phyloP scores from a whole-genome alignment of 2,113 vertebrate species.

The Casuarius casuarius region DNA sequence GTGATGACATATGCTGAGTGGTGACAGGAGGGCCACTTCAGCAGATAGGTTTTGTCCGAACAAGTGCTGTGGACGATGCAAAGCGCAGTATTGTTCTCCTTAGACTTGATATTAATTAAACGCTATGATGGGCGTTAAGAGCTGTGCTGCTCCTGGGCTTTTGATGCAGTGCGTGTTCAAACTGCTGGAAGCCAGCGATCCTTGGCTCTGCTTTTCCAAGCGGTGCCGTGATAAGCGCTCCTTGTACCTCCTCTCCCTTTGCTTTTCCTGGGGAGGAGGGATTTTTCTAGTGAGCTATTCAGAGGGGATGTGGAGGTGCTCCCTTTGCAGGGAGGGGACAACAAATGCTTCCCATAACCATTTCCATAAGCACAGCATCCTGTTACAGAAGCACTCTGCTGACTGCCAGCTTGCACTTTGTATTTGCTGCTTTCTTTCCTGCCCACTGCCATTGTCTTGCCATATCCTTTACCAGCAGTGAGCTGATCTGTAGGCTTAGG shows the following conservation, averaged over 20 bases:
- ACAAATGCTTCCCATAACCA: neutral
- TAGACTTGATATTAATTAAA: neutral
- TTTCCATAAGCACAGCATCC: neutral
- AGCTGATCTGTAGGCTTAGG: neutral
- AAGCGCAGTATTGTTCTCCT: neutral
- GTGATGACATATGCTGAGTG: fast-evolving
- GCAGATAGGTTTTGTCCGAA: neutral
- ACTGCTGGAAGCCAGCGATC: conserved; percentile 27
- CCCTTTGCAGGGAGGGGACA: fast-evolving
- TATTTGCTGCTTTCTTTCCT: neutral
- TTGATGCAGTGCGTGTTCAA: neutral
- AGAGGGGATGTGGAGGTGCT: neutral
- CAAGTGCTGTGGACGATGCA: neutral
- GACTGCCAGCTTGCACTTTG: neutral
- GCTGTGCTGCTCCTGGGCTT: neutral
- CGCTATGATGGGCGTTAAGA: neutral
- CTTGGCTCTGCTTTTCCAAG: neutral
- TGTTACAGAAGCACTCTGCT: neutral
- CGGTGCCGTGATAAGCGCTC: neutral
- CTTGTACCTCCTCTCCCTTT: neutral
- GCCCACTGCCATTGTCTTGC: neutral
- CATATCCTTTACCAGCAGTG: neutral
- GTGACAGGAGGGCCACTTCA: neutral
- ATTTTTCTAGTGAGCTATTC: neutral
- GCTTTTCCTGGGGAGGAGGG: neutral